Percentiles rank a stretch among this genome's conserved stretches.
These are phyloP conservation scores for Valencia hispanica DNA, from an alignment of 2,797 vertebrate species.

Conservation along the genomic window DNA sequence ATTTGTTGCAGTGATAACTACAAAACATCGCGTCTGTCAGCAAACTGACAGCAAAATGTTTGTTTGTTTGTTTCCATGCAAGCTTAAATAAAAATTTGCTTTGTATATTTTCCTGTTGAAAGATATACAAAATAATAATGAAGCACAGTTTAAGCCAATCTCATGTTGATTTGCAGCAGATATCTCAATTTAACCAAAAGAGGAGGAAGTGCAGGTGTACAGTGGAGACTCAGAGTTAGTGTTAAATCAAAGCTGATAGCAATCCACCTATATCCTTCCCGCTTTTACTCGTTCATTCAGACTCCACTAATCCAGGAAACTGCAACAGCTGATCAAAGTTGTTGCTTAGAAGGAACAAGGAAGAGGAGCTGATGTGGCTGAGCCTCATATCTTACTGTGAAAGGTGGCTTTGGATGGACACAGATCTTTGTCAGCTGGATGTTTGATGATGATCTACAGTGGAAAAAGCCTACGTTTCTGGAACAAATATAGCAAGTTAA, in stretches of 20 bases:
- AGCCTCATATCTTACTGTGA: slow-evolving; percentile 45
- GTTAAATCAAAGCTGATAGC: slow-evolving; percentile 46
- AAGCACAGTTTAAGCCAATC: not conserved
- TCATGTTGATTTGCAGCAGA: slow-evolving; percentile 22
- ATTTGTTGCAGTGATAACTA: slow-evolving; percentile 51
- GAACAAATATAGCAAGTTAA: not conserved
- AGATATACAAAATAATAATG: not conserved
- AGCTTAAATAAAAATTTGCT: not conserved
- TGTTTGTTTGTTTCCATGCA: slow-evolving; percentile 3
- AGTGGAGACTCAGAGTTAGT: slow-evolving; percentile 1
- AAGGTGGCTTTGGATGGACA: slow-evolving; percentile 54
- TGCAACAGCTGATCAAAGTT: slow-evolving; percentile 59
- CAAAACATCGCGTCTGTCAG: slow-evolving; percentile 41
- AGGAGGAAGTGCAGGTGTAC: slow-evolving; percentile 45
- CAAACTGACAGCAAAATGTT: not conserved
- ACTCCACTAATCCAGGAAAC: slow-evolving; percentile 68
- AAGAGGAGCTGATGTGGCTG: slow-evolving; percentile 51
- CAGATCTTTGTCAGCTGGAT: slow-evolving; percentile 57
- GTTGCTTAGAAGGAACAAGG: slow-evolving; percentile 71
- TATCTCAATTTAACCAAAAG: slow-evolving; percentile 26
- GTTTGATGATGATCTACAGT: slow-evolving; percentile 46
- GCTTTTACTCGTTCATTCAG: slow-evolving; percentile 36
- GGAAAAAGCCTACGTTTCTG: slow-evolving; percentile 24
- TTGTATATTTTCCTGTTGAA: slow-evolving; percentile 8
- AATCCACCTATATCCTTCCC: slow-evolving; percentile 44